phyloP scores from a whole-genome alignment of 2,113 vertebrate genomes.

The Mola mola region DNA sequence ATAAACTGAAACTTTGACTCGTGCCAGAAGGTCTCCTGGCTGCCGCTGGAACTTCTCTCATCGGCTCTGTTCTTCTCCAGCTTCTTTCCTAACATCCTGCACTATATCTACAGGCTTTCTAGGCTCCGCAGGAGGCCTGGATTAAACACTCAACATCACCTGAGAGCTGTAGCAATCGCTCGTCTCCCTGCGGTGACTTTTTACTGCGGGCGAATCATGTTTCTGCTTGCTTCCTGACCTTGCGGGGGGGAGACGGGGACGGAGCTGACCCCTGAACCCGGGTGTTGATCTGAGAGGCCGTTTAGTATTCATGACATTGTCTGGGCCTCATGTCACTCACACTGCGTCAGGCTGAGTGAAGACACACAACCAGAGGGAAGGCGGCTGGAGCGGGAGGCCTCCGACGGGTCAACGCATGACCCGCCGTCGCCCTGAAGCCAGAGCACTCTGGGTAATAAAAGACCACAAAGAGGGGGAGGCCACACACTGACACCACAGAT shows the following conservation, averaged over 20 bases:
- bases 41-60: too few relatives aligned
- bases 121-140: too few relatives aligned
- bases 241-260: neutral
- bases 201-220: neutral
- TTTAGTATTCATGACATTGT: slow-evolving; percentile 23
- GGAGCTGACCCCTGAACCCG: slow-evolving; percentile 32
- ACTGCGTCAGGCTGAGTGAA: neutral
- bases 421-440: neutral
- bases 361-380: neutral
- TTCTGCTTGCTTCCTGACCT: neutral
- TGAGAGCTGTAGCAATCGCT: neutral
- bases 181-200: too few relatives aligned
- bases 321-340: too few relatives aligned
- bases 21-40: too few relatives aligned
- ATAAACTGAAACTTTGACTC: too few relatives aligned
- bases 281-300: neutral
- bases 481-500: neutral
- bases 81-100: too few relatives aligned
- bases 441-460: slow-evolving; percentile 3
- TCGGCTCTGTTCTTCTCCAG: too few relatives aligned
- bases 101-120: too few relatives aligned
- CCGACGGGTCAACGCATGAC: neutral
- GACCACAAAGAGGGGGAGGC: neutral
- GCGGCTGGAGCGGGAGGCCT: neutral
- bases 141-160: neutral